Evolutionary conservation across 2,888 invertebrate genomes (phyloP), one percentile per base, ranked within the genome.

Genomic region (Danaus chrysippus): DNA sequence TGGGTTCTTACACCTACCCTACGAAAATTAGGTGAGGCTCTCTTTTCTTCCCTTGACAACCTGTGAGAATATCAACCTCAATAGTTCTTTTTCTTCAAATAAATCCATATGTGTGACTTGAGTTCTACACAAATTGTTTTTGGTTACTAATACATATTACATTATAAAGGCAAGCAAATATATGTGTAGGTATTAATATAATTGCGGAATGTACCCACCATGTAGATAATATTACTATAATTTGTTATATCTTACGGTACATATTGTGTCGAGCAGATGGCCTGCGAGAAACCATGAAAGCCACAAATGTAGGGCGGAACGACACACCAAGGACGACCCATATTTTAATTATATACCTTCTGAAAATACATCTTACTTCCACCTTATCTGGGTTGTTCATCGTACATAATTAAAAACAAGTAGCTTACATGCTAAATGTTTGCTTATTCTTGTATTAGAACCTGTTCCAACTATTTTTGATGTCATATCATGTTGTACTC

Each of bases 221-320:
- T 13, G 42, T 58, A 13, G 55, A 59, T 59, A 42, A 64, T 60
- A 68, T 68, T 68, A 67, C 53, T 46, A 58, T 70, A 66, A 70
- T 66, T 68, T 59, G 46, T 54, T 64, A 62, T 66, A 62, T 68
- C 66, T 66, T 65, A 67, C 67, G 62, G 60, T 56, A 65, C 69
- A 70, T 70, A 70, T 66, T 58, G 64, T 68, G 64, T 61, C 59
- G 58, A 68, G 60, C 75, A 75, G 73, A 61, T 75, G 75, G 75
- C 54, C 67, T 62, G 56, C 72, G 74, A 72, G 74, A 75, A 73
- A 67, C 61, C 67, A 67, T 68, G 68, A 68, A 71, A 71, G 70
- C 70, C 71, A 56, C 68, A 72, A 71, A 68, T 70, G 66, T 63
- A 67, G 70, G 71, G 68, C 70, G 71, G 68, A 60, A 64, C 60